These are phyloP conservation scores for Sylvilagus floridanus DNA, from an alignment of 2,797 vertebrate species.

Conservation along the genomic window DNA sequence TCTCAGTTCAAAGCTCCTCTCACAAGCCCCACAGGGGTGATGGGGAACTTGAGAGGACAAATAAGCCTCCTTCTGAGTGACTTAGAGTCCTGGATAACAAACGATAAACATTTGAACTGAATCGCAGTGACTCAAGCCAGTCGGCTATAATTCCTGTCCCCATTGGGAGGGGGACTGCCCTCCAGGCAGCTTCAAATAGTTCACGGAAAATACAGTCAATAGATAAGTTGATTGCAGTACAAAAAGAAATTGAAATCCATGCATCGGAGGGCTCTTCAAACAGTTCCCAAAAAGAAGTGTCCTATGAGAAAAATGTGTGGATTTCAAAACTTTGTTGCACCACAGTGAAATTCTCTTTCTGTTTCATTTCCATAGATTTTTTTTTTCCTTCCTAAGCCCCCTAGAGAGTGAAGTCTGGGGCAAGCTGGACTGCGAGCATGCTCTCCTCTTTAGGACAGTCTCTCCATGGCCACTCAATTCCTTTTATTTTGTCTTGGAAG, in stretches of 20 bases:
- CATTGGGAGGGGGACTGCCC: neutral
- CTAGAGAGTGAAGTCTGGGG: neutral
- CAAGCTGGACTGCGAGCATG: too few relatives aligned
- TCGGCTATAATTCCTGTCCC: neutral
- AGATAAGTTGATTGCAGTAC: too few relatives aligned
- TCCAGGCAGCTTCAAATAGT: too few relatives aligned
- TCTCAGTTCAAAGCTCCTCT: constrained; percentile 70
- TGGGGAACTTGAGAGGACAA: constrained; percentile 78
- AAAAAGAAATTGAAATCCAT: too few relatives aligned
- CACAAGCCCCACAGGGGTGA: constrained; percentile 72
- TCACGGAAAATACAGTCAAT: too few relatives aligned
- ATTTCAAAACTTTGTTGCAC: too few relatives aligned
- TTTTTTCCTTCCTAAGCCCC: too few relatives aligned
- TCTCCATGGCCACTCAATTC: fast-evolving
- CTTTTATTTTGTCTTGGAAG: neutral
- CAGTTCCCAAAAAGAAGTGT: too few relatives aligned
- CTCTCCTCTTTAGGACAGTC: neutral
- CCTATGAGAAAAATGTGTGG: too few relatives aligned
- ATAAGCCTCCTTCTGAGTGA: constrained; percentile 66
- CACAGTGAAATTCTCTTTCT: too few relatives aligned
- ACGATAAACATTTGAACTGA: constrained; percentile 68
- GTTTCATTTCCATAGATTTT: too few relatives aligned
- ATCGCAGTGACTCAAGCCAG: neutral
- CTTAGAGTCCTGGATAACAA: constrained; percentile 68
- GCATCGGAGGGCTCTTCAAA: too few relatives aligned